Base-by-base conservation (phyloP, 2,888 invertebrate genomes). In the Hyposoter didymator region DNA sequence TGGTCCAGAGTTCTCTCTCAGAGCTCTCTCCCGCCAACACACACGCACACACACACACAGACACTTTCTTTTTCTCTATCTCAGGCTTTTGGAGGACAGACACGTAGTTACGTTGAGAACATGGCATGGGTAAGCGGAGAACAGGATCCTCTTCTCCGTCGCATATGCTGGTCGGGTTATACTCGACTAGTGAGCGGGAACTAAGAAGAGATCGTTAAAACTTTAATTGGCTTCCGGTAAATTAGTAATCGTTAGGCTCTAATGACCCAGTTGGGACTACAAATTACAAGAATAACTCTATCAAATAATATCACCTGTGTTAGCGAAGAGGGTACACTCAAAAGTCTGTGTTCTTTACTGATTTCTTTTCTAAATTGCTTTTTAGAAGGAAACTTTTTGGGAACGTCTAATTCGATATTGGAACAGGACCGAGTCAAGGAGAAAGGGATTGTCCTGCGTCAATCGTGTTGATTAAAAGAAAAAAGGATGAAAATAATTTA, bases 171-270 rank as follows among this genome's bases (percentile, higher is more conserved):
- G 59, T 84, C 59, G 78, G 69, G 32, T 84, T 79, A 52, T 74
- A 47, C 70, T 35, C 59, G 39, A 52, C 52, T 49, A 74, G 12
- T 69, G 39, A 81, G 84, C 22, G 67, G 49, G 67, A 78, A 73
- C 22, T 45, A 32, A 74, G 69, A 66, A 47, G 79, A 81, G 82
- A 88, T 87, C 88, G 89, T 90, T 89, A 87, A 88, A 85, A 88
- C 84, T 88, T 87, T 88, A 89, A 90, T 91, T 90, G 88, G 87
- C 86, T 85, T 83, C 62, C 70, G 84, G 85, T 81, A 88, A 89
- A 91, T 91, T 90, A 90, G 90, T 84, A 87, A 91, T 90, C 89
- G 88, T 88, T 89, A 88, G 88, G 76, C 85, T 83, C 78, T 88
- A 85, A 90, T 88, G 69, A 75, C 32, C 43, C 72, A 72, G 76